Percentiles rank a stretch among this genome's conserved stretches.
Conservation (phyloP, 2,113 vertebrate genomes). For the Emydura subglobosa region DNA sequence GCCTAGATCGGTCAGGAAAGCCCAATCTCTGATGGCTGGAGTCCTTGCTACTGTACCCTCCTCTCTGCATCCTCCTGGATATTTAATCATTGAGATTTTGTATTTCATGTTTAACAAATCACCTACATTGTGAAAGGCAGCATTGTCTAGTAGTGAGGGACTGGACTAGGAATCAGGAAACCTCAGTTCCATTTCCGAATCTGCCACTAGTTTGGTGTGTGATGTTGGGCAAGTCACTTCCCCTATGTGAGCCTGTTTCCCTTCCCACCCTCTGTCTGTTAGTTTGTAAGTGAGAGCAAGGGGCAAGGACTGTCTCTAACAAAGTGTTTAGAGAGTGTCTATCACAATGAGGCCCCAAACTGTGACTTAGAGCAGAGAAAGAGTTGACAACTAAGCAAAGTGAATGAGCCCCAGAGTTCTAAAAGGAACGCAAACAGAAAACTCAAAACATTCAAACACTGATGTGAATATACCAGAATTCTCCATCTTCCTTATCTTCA, state of each 20-base stretch:
- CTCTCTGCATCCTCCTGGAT: neutral
- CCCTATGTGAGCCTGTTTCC: neutral
- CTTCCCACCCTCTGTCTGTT: neutral
- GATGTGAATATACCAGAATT: constrained; percentile 79
- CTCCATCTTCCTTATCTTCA: constrained; percentile 76
- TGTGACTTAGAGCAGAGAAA: neutral
- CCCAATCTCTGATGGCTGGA: neutral
- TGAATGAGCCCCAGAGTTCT: neutral
- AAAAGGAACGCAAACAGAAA: neutral
- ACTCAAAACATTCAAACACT: neutral
- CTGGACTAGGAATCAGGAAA: neutral
- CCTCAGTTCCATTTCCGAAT: neutral
- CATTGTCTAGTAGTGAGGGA: neutral
- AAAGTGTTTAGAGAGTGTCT: neutral
- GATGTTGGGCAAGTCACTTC: neutral
- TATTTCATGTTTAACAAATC: neutral
- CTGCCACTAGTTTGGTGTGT: neutral
- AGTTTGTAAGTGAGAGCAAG: neutral
- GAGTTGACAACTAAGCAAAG: neutral
- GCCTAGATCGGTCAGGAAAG: neutral
- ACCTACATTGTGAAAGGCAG: neutral
- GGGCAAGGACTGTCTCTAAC: neutral
- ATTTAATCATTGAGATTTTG: neutral
- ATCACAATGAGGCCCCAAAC: neutral
- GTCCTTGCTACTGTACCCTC: neutral